Conservation (phyloP, 1,140 invertebrate genomes). For the Medauroidea extradentata region DNA sequence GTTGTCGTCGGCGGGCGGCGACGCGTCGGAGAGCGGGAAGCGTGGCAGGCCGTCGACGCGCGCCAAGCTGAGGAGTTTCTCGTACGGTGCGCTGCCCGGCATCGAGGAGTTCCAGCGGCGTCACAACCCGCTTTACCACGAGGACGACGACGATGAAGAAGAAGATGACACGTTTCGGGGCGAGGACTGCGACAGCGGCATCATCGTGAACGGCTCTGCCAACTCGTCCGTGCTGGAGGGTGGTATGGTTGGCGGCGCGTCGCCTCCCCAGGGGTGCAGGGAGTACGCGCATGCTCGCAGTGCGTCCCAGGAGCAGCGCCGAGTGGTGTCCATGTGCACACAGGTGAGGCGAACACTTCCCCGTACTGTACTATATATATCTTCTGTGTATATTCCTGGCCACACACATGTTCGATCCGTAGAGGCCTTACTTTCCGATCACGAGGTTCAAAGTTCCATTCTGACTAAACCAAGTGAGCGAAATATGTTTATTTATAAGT, state of each 20-base stretch:
- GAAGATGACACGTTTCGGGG: slow-evolving; percentile 5
- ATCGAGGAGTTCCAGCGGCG: slow-evolving; percentile 64
- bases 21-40: slow-evolving; percentile 29
- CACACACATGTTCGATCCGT: no score
- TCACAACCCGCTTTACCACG: slow-evolving; percentile 54
- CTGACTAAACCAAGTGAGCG: no score
- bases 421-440: no score
- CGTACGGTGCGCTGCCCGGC: slow-evolving; percentile 67
- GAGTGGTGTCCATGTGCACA: background rate
- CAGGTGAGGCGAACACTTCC: no score
- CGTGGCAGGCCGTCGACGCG: slow-evolving; percentile 30
- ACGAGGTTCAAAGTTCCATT: no score
- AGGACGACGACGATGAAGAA: slow-evolving; percentile 52
- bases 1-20: slow-evolving; percentile 37
- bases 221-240: slow-evolving; percentile 61
- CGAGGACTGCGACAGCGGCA: slow-evolving; percentile 70
- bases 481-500: no score
- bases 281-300: slow-evolving; percentile 1
- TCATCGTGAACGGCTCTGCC: slow-evolving; percentile 66
- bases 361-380: no score
- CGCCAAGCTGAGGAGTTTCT: slow-evolving; percentile 65
- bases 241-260: slow-evolving; percentile 30
- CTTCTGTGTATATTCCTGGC: no score
- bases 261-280: slow-evolving; percentile 32
- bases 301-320: slow-evolving; percentile 6